Conservation (phyloP, 2,888 invertebrate species). For the Melanostoma mellinum region DNA sequence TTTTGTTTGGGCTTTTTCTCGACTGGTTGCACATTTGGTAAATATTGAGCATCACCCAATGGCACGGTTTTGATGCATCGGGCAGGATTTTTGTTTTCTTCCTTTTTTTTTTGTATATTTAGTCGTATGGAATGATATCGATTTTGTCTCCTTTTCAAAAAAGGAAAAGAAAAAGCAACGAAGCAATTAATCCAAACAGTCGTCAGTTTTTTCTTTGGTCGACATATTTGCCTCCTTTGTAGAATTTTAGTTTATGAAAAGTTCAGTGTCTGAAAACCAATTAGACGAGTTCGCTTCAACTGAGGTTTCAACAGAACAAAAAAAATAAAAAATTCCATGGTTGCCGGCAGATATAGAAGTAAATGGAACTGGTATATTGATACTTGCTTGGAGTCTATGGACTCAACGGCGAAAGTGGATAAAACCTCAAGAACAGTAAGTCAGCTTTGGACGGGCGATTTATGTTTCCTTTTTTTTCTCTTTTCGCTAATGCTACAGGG, state of each 20-base stretch:
- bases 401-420: slow-evolving; percentile 42
- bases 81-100: not conserved
- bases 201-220: slow-evolving; percentile 1
- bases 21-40: slow-evolving; percentile 40
- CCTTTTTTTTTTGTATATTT: not conserved
- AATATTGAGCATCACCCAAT: slow-evolving; percentile 3
- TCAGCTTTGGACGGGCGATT: not conserved
- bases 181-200: slow-evolving; percentile 40
- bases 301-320: not conserved
- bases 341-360: too few relatives aligned
- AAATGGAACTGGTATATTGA: too few relatives aligned
- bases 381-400: too few relatives aligned
- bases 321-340: not conserved
- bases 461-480: not conserved
- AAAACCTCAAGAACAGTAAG: not conserved
- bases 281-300: slow-evolving; percentile 13
- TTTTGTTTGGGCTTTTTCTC: slow-evolving; percentile 24
- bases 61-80: slow-evolving; percentile 2
- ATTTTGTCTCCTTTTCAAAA: slow-evolving; percentile 20
- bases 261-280: slow-evolving; percentile 18
- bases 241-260: slow-evolving; percentile 33
- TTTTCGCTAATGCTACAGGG: not conserved
- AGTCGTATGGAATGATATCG: slow-evolving; percentile 6
- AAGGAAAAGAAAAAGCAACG: not conserved
- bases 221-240: slow-evolving; percentile 6